Evolutionary conservation across 2,113 vertebrate genomes (phyloP), one percentile per base, ranked within the genome.

Genomic region (Oceanodroma tethys): DNA sequence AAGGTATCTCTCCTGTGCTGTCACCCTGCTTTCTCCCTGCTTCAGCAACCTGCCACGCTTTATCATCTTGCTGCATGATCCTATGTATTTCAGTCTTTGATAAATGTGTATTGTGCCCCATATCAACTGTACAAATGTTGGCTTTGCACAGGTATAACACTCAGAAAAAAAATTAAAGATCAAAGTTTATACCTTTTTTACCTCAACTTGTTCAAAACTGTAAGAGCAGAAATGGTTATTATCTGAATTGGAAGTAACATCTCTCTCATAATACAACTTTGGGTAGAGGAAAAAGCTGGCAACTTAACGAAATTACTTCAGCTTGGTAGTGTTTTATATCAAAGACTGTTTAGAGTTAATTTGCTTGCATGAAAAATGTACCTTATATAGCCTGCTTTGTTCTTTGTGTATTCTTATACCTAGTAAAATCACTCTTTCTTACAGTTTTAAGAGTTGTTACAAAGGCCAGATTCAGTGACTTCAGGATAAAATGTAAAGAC

Each of bases 1-100:
- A 99, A 99, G 99, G 99, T 99, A 99, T 98, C 98, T 98, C 97
- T 99, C 98, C 98, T 98, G 98, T 98, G 98, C 98, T 98, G 97
- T 98, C 98, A 97, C 98, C 98, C 98, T 98, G 98, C 98, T 98
- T 97, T 97, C 94, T 96, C 96, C 97, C 98, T 98, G 87, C 97
- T 97, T 97, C 96, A 96, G 97, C 98, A 97, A 95, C 98, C 97
- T 96, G 98, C 98, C 98, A 98, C 97, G 97, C 98, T 98, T 98
- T 97, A 67, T 96, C 97, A 97, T 98, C 97, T 95, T 98, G 98
- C 98, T 98, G 98, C 98, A 98, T 98, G 98, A 98, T 92, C 98
- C 97, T 96, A 88, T 98, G 96, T 98, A 95, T 98, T 97, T 98
- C 98, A 98, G 98, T 98, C 98, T 98, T 98, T 98, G 98, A 98